Base-by-base conservation (phyloP, 2,113 vertebrate species). In the Tilapia sparmanii region DNA sequence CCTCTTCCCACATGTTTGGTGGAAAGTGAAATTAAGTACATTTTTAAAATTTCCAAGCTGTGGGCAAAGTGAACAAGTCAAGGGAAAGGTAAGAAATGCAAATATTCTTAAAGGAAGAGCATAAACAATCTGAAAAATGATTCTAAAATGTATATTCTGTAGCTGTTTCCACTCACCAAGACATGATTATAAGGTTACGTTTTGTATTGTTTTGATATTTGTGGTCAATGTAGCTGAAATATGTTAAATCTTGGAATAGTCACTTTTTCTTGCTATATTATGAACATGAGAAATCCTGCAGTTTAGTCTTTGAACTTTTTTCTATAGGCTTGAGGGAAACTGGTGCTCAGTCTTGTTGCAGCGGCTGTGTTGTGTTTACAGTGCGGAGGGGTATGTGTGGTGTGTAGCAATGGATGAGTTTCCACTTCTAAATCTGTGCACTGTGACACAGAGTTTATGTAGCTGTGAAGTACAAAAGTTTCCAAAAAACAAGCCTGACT, bases 31-130 rank as follows among this genome's bases (percentile, higher is more conserved):
- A 82, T 26, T 80, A 42, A 71, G 19, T 5, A 1, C 47, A 16
- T 16, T 55, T 80, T 57, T 47, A 12, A 85, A 6, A 68, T 85
- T 84, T 84, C 71, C 63, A 24, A 87, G 61, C 88, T 31, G 89
- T 50, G 76, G 66, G 81, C 61, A 26, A 13, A 87, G 86, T 76
- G 79, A 90, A 52, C 57, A 59, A 55, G 82, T 61, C 83, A 66
- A 52, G 86, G 81, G 40, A 68, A 86, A 94, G 94, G 94, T 95
- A 92, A 90, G 93, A 87, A 47, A 73, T 42, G 38, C 1, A 35
- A 42, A 63, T 29, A 79, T 9, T 15, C 42, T 13, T 6, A 83
- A 87, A 10, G 73, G 84, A 59, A 40, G n/a, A 2, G 29, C 54
- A 26, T 29, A 11, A 55, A 52, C 16, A 31, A 50, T 31, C 42